phyloP scores from a whole-genome alignment of 2,888 invertebrate genomes.

The Colletes collaris region DNA sequence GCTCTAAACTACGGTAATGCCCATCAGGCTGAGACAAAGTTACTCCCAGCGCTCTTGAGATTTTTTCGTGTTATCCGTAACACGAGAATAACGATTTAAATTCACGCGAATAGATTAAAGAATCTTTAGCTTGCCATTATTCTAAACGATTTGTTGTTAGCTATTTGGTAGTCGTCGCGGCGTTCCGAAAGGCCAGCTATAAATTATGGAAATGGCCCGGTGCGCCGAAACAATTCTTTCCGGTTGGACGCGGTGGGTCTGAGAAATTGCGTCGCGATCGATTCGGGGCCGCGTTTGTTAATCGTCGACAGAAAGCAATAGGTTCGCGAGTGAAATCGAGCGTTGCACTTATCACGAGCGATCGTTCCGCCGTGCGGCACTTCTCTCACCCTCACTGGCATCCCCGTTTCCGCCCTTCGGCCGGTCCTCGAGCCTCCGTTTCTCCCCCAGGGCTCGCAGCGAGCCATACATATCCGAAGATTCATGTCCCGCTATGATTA shows the following conservation, averaged over 20 bases:
- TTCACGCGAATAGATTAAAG: too few relatives aligned
- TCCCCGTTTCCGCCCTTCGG: slow-evolving; percentile 18
- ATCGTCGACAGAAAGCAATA: slow-evolving; percentile 47
- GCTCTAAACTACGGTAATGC: too few relatives aligned
- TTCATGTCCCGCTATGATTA: slow-evolving; percentile 54
- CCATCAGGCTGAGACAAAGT: too few relatives aligned
- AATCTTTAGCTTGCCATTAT: too few relatives aligned
- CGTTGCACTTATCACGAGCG: slow-evolving; percentile 46
- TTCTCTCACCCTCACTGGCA: neutral
- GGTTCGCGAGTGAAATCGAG: slow-evolving; percentile 51
- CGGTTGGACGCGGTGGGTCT: slow-evolving; percentile 1
- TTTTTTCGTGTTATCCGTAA: too few relatives aligned
- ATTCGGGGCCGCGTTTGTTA: slow-evolving; percentile 45
- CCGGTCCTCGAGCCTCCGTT: neutral
- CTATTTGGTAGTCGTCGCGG: too few relatives aligned
- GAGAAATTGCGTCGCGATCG: slow-evolving; percentile 39
- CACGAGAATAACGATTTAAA: too few relatives aligned
- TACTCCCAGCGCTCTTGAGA: too few relatives aligned
- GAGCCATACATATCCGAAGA: slow-evolving; percentile 43
- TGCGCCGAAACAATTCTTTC: slow-evolving; percentile 8
- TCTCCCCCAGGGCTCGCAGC: neutral
- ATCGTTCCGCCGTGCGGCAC: slow-evolving; percentile 25
- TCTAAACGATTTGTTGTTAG: too few relatives aligned
- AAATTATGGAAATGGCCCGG: slow-evolving; percentile 3
- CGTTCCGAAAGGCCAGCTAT: neutral